Conservation (phyloP, 2,888 invertebrate species). For the Girardia tigrina region DNA sequence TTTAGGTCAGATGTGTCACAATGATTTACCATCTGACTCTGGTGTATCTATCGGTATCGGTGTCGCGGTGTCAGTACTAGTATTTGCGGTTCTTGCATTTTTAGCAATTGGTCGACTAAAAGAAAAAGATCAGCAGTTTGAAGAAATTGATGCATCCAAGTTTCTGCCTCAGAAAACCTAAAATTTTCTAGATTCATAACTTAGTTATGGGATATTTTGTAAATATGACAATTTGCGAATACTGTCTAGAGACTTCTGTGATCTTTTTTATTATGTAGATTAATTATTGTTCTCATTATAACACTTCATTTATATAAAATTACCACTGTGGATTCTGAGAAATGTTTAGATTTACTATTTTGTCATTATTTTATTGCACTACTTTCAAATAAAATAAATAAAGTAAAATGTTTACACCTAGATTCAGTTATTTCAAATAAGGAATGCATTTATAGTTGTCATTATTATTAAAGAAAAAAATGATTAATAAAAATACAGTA, state of each 20-base stretch:
- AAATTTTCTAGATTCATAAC: not conserved
- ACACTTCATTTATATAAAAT: too few species aligned
- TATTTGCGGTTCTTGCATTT: not conserved
- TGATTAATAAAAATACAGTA: too few species aligned
- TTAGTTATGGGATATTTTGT: not conserved
- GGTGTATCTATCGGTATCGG: not conserved
- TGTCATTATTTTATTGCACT: too few species aligned
- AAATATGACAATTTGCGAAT: too few species aligned
- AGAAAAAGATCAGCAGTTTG: slow-evolving; percentile 6
- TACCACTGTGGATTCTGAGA: too few species aligned
- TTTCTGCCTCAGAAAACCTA: not conserved
- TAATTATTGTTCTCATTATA: not conserved
- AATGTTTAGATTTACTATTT: too few species aligned
- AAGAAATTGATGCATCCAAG: not conserved
- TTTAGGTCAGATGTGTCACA: slow-evolving; percentile 5
- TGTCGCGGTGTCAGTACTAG: not conserved
- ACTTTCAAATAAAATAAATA: too few species aligned
- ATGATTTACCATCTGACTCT: slow-evolving; percentile 6
- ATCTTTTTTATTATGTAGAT: not conserved
- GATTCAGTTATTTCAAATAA: too few species aligned
- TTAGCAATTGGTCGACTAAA: not conserved
- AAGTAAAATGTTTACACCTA: too few species aligned
- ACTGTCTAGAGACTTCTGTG: not conserved
- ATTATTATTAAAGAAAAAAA: too few species aligned
- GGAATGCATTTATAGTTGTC: too few species aligned